Conservation (phyloP, 2,113 vertebrate genomes). For the Chrysemys picta region DNA sequence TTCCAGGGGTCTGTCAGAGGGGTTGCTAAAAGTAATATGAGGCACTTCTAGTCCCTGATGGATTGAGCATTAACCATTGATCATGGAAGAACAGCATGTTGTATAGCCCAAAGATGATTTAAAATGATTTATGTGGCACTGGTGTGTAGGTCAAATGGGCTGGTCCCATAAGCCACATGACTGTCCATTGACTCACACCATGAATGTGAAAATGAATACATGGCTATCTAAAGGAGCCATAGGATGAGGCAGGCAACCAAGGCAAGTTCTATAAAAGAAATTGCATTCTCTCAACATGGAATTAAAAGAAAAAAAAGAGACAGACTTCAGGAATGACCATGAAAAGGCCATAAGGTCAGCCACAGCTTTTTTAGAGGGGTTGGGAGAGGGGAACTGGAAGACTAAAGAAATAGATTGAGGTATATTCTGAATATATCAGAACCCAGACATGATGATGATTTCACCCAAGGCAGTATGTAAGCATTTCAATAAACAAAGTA, state of each 20-base stretch:
- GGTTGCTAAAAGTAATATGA: constrained; percentile 15
- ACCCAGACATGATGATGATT: constrained; percentile 30
- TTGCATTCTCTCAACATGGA: not conserved
- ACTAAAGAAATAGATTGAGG: not conserved
- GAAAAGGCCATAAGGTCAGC: not conserved
- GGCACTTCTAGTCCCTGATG: constrained; percentile 8
- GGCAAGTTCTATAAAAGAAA: not conserved
- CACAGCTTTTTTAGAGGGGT: not conserved
- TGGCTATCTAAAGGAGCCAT: not conserved
- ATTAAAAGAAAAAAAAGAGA: not conserved
- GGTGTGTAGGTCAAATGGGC: not conserved
- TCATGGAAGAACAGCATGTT: not conserved
- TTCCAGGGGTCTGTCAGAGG: constrained; percentile 44
- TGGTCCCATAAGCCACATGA: not conserved
- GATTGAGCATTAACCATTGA: not conserved
- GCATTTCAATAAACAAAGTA: constrained; percentile 58
- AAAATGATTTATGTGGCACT: not conserved
- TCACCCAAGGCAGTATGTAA: not conserved
- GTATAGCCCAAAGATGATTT: not conserved
- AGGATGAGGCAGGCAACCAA: not conserved
- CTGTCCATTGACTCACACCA: accelerated
- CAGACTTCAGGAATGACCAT: not conserved
- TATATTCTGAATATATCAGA: not conserved
- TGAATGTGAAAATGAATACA: not conserved
- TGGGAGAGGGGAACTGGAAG: not conserved